phyloP scores from a whole-genome alignment of 2,888 invertebrate species.

The Eumacrocentrus americanus region DNA sequence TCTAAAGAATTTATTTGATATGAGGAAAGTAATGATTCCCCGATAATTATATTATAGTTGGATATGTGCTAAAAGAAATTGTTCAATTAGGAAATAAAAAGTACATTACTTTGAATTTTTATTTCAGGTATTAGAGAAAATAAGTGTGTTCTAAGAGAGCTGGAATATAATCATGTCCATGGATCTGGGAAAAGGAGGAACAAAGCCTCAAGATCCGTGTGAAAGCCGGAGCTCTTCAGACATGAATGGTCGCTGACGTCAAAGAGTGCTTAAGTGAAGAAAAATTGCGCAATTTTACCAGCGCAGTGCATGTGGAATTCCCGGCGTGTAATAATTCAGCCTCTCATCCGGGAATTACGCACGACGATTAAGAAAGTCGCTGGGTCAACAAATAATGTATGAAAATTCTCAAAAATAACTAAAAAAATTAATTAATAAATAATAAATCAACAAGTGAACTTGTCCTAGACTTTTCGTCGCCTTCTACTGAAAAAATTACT shows the following conservation, averaged over 20 bases:
- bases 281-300: slow-evolving; percentile 60
- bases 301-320: slow-evolving; percentile 32
- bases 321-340: slow-evolving; percentile 35
- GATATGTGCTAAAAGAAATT: too few species aligned
- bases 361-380: background rate
- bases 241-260: slow-evolving; percentile 59
- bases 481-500: too few species aligned
- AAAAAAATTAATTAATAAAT: background rate
- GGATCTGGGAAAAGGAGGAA: slow-evolving; percentile 32
- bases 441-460: background rate
- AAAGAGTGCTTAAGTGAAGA: slow-evolving; percentile 45
- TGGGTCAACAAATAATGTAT: too few species aligned
- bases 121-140: background rate
- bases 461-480: too few species aligned
- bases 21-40: background rate
- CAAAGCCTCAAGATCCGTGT: slow-evolving; percentile 57
- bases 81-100: too few species aligned
- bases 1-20: too few species aligned
- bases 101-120: too few species aligned
- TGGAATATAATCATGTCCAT: too few species aligned
- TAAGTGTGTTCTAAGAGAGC: background rate
- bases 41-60: too few species aligned
- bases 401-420: too few species aligned
- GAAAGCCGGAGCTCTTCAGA: slow-evolving; percentile 49
- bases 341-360: slow-evolving; percentile 45